These are phyloP conservation scores for Alces alces DNA, from an alignment of 2,113 vertebrate species.

Conservation along the genomic window DNA sequence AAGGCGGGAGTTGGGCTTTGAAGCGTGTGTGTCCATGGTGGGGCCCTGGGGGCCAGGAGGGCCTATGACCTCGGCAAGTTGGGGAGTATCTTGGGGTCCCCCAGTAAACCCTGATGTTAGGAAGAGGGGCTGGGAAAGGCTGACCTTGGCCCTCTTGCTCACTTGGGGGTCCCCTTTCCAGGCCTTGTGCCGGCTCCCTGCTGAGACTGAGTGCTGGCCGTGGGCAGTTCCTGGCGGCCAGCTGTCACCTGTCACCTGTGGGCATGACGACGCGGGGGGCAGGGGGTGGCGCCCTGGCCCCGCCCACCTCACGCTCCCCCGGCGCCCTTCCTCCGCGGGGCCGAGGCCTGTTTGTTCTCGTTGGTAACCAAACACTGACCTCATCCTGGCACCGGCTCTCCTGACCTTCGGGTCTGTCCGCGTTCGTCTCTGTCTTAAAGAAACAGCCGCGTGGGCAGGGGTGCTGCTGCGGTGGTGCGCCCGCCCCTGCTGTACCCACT, in stretches of 20 bases:
- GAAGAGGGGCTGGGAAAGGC: background rate
- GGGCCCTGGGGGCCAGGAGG: background rate
- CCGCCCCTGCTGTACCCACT: rapidly evolving
- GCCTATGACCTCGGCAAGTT: background rate
- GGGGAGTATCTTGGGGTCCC: background rate
- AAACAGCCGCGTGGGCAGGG: background rate
- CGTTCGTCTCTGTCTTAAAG: background rate
- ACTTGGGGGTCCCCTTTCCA: background rate
- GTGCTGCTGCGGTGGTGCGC: background rate
- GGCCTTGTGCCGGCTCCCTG: background rate
- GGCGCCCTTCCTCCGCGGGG: rapidly evolving
- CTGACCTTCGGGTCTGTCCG: background rate
- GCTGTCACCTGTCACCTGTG: background rate
- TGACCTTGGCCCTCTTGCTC: too few relatives aligned
- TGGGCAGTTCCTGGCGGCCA: background rate
- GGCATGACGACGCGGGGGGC: background rate
- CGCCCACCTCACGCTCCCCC: rapidly evolving
- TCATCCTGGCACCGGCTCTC: background rate
- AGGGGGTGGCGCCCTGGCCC: background rate
- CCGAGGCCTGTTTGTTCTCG: background rate
- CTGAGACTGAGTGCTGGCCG: background rate
- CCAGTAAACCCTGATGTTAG: rapidly evolving
- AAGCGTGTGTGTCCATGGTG: rapidly evolving
- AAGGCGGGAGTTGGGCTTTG: background rate
- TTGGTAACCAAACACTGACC: slow-evolving; percentile 44